Evolutionary conservation across 2,888 invertebrate genomes (phyloP).

Genomic region (Dilophus febrilis): DNA sequence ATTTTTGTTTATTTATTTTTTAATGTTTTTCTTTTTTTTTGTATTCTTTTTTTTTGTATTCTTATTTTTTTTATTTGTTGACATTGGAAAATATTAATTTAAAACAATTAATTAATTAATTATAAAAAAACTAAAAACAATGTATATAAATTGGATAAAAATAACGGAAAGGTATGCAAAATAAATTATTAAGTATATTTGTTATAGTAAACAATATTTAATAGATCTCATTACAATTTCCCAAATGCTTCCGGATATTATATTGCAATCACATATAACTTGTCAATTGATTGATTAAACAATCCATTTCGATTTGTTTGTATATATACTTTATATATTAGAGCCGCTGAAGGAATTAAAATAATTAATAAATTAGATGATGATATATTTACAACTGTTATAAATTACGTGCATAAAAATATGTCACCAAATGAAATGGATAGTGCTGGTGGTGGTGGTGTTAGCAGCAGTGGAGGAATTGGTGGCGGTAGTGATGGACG

Average conservation of each 20-base stretch:
- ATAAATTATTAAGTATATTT: background rate
- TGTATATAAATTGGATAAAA: slow-evolving; percentile 23
- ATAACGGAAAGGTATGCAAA: slow-evolving; percentile 19
- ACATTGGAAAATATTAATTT: too few relatives aligned
- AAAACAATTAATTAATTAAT: too few relatives aligned
- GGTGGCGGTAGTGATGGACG: slow-evolving; percentile 16
- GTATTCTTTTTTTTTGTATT: too few relatives aligned
- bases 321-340: slow-evolving; percentile 10
- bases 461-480: slow-evolving; percentile 26
- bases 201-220: background rate
- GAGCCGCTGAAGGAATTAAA: slow-evolving; percentile 28
- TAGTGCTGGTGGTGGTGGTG: slow-evolving; percentile 13
- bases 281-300: background rate
- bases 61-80: too few relatives aligned
- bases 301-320: background rate
- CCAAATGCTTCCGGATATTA: background rate
- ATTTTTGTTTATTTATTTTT: too few relatives aligned
- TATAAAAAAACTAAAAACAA: slow-evolving; percentile 8
- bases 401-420: slow-evolving; percentile 28
- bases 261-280: background rate
- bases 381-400: slow-evolving; percentile 24
- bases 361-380: slow-evolving; percentile 27
- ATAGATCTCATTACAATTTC: background rate
- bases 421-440: slow-evolving; percentile 18
- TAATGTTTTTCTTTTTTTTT: too few relatives aligned